Base-by-base conservation (phyloP, 2,797 vertebrate species). In the Sebastiscus tertius region DNA sequence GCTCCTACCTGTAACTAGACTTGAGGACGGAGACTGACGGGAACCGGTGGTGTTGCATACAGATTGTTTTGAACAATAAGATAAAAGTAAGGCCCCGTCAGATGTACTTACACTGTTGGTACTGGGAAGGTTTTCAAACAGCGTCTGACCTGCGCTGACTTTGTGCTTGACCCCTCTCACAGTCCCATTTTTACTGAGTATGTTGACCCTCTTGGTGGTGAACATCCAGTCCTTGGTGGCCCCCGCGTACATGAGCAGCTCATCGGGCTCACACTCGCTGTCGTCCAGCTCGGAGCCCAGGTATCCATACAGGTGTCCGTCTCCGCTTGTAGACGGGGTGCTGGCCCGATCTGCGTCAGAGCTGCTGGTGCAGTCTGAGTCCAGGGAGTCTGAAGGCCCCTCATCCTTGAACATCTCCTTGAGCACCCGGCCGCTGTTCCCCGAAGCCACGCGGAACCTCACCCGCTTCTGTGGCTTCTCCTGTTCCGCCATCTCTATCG, bases 181-280 rank as follows among this genome's bases (percentile, higher is more conserved):
- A 3, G 98, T 99, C 60, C 99, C 98, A 1, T 99, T 99, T 94
- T 99, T 99, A 93, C 99, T 99, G 80, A 99, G 95, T 87, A 99
- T 99, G 93, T 99, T 98, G 93, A 99, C 96, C 88, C 97, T 93
- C 89, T 97, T 99, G 62, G 96, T 96, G 69, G 95, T 96, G 92
- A 98, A 97, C 7, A 92, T 90, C 87, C 94, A 96, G 93, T 97
- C 97, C 56, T 96, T 97, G 58, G 96, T 89, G 65, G 96, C 96
- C 77, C 97, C 96, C 0, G 97, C 97, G 3, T 98, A 95, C 83
- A 96, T 76, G 54, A 99, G 96, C 93, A 98, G 81, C 9, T 97
- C 96, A 1, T 98, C 98, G 0, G 96, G 96, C 74, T 98, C 97
- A 0, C 93, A 96, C 83, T 96, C 97, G 0, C 95, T 97, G 81